phyloP scores from a whole-genome alignment of 1,140 invertebrate genomes.

The Caligus rogercresseyi region DNA sequence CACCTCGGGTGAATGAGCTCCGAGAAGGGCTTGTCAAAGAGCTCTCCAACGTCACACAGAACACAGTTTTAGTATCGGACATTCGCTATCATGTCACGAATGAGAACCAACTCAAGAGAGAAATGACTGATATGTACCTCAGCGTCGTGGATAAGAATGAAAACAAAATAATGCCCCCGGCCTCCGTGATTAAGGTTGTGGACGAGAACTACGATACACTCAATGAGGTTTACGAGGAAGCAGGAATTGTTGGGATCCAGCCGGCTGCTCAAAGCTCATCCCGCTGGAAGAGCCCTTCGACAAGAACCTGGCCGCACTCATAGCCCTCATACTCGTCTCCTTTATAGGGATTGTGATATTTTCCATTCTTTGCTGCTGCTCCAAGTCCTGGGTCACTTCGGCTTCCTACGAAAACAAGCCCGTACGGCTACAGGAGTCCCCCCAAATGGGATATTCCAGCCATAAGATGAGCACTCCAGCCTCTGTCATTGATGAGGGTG shows the following conservation, averaged over 20 bases:
- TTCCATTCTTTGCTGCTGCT: conserved; percentile 66
- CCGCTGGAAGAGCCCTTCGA: conserved; percentile 40
- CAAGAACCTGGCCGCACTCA: conserved; percentile 61
- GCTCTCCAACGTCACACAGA: conserved; percentile 52
- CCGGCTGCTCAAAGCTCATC: background rate
- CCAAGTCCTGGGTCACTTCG: conserved; percentile 51
- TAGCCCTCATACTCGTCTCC: conserved; percentile 62
- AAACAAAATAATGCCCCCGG: conserved; percentile 53
- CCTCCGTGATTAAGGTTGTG: conserved; percentile 58
- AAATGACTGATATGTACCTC: conserved; percentile 68
- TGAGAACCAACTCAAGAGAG: conserved; percentile 10
- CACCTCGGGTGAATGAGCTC: conserved; percentile 46
- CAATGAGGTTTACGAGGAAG: conserved; percentile 52
- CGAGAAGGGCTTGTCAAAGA: conserved; percentile 47
- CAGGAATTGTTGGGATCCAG: conserved; percentile 60
- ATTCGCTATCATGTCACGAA: conserved; percentile 31
- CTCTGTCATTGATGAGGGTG: conserved; percentile 27
- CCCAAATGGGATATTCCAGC: background rate
- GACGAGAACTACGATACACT: conserved; percentile 67
- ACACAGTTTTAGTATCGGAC: conserved; percentile 53
- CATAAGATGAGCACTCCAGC: conserved; percentile 18
- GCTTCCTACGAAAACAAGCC: conserved; percentile 20
- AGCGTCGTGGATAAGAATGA: conserved; percentile 57
- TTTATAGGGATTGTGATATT: conserved; percentile 70
- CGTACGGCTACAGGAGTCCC: background rate